Evolutionary conservation across 2,888 invertebrate genomes (phyloP).

Genomic region (Ethmia dodecea): DNA sequence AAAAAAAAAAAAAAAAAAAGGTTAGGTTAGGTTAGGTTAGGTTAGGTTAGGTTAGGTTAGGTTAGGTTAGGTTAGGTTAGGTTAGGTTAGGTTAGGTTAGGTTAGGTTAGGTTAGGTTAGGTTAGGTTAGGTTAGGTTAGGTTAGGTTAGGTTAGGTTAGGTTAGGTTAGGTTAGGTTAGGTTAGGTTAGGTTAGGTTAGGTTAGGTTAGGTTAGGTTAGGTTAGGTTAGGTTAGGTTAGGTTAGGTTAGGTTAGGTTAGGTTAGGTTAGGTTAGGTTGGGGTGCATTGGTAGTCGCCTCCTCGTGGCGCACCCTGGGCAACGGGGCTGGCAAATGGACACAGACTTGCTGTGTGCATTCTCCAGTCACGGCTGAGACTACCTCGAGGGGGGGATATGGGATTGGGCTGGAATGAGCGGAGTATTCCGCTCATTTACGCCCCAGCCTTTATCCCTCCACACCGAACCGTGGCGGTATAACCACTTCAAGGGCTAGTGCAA

Average conservation of each 20-base stretch:
- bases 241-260: conserved; percentile 12
- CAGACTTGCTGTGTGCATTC: too few relatives aligned
- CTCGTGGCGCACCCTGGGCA: conserved; percentile 4
- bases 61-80: neutral
- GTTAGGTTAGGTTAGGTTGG: conserved; percentile 13
- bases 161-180: conserved; percentile 6
- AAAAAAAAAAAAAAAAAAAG: too few relatives aligned
- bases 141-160: conserved; percentile 3
- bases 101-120: conserved; percentile 15
- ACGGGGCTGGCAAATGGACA: too few relatives aligned
- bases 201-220: neutral
- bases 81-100: neutral
- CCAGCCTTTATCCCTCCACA: too few relatives aligned
- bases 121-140: conserved; percentile 13
- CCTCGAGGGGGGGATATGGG: neutral
- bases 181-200: conserved; percentile 4
- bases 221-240: neutral
- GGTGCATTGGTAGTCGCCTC: conserved; percentile 9
- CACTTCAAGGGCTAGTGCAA: too few relatives aligned
- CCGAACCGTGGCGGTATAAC: too few relatives aligned
- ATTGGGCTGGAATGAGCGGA: neutral
- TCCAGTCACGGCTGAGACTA: too few relatives aligned
- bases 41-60: neutral
- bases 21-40: too few relatives aligned
- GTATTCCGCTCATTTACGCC: too few relatives aligned